A percentile compares a stretch with the other conserved stretches of the same genome.
Conservation (phyloP, 1,140 invertebrate species). For the Saccostrea echinata region DNA sequence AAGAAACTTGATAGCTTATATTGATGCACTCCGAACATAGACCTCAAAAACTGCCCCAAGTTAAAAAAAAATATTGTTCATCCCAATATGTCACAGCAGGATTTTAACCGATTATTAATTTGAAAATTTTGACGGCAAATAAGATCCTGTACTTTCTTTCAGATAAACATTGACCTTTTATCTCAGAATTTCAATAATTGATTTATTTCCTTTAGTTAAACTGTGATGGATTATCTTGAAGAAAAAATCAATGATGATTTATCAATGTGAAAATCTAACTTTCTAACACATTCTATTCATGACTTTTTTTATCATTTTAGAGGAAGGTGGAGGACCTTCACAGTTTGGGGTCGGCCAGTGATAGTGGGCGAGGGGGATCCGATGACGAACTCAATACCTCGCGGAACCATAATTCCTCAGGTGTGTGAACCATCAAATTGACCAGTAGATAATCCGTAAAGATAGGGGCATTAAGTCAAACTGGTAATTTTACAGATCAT, state of each 20-base stretch:
- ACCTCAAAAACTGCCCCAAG: neutral
- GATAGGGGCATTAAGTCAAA: neutral
- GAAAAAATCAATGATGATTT: conserved; percentile 22
- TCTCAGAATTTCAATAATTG: neutral
- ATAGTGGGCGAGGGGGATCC: conserved; percentile 73
- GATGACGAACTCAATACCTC: conserved; percentile 71
- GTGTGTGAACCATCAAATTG: neutral
- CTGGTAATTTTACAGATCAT: neutral
- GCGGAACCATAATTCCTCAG: neutral
- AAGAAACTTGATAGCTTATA: conserved; percentile 34
- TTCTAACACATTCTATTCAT: neutral
- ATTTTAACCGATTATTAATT: conserved; percentile 30
- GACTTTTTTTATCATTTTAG: conserved; percentile 42
- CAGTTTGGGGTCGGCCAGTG: conserved; percentile 73
- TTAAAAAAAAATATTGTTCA: neutral
- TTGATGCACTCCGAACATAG: neutral
- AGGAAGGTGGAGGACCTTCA: conserved; percentile 68
- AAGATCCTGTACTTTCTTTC: neutral
- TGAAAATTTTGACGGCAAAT: conserved; percentile 18
- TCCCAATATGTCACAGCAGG: neutral
- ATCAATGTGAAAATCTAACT: neutral
- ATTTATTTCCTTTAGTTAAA: neutral
- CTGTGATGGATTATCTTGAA: neutral
- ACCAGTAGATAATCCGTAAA: neutral
- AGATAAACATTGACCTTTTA: conserved; percentile 27